phyloP scores from a whole-genome alignment of 2,797 vertebrate species.

The Brachyalestes nurse region DNA sequence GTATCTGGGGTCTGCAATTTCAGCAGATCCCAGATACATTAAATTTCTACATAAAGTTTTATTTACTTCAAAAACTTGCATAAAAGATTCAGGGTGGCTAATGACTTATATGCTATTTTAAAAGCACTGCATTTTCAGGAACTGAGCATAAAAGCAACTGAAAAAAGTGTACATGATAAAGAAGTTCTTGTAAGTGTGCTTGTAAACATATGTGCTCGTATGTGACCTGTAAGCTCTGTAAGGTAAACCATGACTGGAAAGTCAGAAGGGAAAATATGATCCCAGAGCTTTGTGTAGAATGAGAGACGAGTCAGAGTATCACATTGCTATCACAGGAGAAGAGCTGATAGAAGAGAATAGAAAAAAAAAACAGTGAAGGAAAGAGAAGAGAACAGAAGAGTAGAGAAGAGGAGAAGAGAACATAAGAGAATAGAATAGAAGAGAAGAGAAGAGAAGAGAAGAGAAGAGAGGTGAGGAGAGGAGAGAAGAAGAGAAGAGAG shows the following conservation, averaged over 20 bases:
- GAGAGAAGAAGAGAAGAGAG: too few species aligned
- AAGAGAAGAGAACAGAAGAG: too few species aligned
- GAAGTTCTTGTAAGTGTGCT: conserved; percentile 29
- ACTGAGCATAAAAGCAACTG: not conserved
- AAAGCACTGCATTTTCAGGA: not conserved
- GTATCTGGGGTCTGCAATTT: not conserved
- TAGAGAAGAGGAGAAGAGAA: not conserved
- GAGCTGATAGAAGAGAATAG: not conserved
- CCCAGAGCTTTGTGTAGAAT: conserved; percentile 30
- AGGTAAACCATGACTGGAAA: conserved; percentile 44
- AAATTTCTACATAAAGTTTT: not conserved
- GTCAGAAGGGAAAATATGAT: conserved; percentile 46
- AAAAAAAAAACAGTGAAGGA: not conserved
- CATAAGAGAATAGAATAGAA: conserved; percentile 57
- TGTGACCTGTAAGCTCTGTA: conserved; percentile 32
- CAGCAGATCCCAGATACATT: not conserved
- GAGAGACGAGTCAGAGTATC: conserved; percentile 28
- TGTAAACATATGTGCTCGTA: conserved; percentile 39
- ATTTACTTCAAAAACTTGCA: not conserved
- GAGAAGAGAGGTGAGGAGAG: too few species aligned
- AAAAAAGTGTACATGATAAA: conserved; percentile 55
- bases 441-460: too few species aligned
- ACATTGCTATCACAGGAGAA: conserved; percentile 18
- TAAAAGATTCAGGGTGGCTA: not conserved
- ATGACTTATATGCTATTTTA: not conserved